Conservation (phyloP, 2,113 vertebrate genomes). For the Todiramphus chloris region DNA sequence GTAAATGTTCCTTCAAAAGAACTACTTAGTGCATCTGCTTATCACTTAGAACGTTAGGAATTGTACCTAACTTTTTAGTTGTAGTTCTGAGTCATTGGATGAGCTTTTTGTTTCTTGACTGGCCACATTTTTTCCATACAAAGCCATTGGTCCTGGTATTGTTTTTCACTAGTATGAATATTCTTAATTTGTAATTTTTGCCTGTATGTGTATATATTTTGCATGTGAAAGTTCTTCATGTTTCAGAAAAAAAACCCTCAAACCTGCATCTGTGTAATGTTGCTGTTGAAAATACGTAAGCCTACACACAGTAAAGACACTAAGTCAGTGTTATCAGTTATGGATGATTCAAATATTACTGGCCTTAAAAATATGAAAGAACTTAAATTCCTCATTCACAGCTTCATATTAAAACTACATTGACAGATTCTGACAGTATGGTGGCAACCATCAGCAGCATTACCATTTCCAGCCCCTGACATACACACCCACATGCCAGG, state of each 20-base stretch:
- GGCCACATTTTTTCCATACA: accelerated
- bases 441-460: not conserved
- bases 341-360: not conserved
- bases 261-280: not conserved
- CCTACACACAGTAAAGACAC: not conserved
- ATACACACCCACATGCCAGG: not conserved
- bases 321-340: not conserved
- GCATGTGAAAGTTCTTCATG: not conserved
- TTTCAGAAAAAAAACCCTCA: not conserved
- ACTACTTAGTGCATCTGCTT: accelerated
- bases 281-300: not conserved
- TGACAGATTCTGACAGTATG: not conserved
- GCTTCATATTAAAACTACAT: not conserved
- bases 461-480: not conserved
- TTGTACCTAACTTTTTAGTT: not conserved
- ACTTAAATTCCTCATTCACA: not conserved
- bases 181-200: not conserved
- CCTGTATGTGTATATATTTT: not conserved
- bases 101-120: not conserved
- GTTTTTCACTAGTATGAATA: not conserved
- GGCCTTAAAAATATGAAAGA: not conserved
- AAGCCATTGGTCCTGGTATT: not conserved
- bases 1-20: not conserved
- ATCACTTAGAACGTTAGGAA: not conserved
- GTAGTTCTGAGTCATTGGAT: not conserved